Conservation (phyloP, 2,888 invertebrate species). For the Apotomis betuletana region DNA sequence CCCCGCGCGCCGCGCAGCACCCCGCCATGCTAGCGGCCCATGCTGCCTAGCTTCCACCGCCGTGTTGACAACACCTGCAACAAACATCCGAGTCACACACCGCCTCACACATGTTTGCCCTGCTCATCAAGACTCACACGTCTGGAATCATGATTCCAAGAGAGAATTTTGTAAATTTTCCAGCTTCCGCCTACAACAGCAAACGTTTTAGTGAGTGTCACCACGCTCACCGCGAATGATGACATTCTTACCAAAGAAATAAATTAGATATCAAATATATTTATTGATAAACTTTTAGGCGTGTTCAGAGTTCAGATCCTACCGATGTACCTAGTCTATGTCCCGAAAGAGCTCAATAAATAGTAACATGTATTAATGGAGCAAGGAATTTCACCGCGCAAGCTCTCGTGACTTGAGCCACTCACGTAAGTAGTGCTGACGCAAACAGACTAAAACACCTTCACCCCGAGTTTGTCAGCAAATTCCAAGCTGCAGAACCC, state of each 20-base stretch:
- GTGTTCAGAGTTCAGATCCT: too few species aligned
- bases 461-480: neutral
- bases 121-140: too few species aligned
- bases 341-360: neutral
- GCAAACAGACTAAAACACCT: constrained; percentile 1
- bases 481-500: neutral
- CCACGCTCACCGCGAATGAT: too few species aligned
- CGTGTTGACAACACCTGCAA: neutral
- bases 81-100: neutral
- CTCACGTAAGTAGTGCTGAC: neutral
- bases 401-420: neutral
- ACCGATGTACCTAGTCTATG: too few species aligned
- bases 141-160: too few species aligned
- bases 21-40: constrained; percentile 22
- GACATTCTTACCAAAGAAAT: too few species aligned
- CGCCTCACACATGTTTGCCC: too few species aligned
- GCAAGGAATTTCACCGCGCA: neutral
- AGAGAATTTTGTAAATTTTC: too few species aligned
- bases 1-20: constrained; percentile 19
- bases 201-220: too few species aligned
- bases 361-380: neutral
- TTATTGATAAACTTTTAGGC: too few species aligned
- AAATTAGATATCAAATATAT: too few species aligned
- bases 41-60: constrained; percentile 1
- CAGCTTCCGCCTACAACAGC: too few species aligned